phyloP scores from a whole-genome alignment of 1,140 invertebrate species.

The Laupala kohalensis region DNA sequence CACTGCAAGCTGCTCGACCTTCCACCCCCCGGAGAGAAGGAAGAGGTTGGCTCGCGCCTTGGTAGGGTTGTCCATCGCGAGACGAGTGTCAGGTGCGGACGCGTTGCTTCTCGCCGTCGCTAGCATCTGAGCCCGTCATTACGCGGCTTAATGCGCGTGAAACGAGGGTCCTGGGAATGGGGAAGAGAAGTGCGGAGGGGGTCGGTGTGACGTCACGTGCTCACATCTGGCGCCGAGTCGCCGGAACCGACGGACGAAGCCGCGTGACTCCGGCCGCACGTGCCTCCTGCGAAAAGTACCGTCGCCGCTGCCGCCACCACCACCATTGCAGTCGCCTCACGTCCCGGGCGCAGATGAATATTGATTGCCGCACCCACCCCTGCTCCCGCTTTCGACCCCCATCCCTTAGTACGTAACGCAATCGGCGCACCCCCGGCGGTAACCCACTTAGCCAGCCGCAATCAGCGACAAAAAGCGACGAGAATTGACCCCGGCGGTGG shows the following conservation, averaged over 20 bases:
- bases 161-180: neutral
- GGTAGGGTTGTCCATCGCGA: too few relatives aligned
- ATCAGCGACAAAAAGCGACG: neutral
- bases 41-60: too few relatives aligned
- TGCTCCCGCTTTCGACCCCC: too few relatives aligned
- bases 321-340: neutral
- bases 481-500: neutral
- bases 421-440: neutral
- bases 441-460: neutral
- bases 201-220: neutral
- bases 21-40: too few relatives aligned
- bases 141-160: constrained; percentile 6
- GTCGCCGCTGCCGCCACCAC: too few relatives aligned
- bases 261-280: too few relatives aligned
- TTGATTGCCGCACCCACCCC: neutral
- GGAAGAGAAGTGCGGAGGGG: neutral
- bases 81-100: neutral
- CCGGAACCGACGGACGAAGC: too few relatives aligned
- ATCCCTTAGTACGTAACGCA: neutral
- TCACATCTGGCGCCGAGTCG: constrained; percentile 3
- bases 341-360: neutral
- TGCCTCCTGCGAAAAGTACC: too few relatives aligned
- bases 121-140: constrained; percentile 3
- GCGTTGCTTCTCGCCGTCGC: neutral
- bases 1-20: too few relatives aligned